These are phyloP conservation scores for Drosophila pseudoananassae DNA, from an alignment of 1,140 invertebrate species.

Conservation along the genomic window DNA sequence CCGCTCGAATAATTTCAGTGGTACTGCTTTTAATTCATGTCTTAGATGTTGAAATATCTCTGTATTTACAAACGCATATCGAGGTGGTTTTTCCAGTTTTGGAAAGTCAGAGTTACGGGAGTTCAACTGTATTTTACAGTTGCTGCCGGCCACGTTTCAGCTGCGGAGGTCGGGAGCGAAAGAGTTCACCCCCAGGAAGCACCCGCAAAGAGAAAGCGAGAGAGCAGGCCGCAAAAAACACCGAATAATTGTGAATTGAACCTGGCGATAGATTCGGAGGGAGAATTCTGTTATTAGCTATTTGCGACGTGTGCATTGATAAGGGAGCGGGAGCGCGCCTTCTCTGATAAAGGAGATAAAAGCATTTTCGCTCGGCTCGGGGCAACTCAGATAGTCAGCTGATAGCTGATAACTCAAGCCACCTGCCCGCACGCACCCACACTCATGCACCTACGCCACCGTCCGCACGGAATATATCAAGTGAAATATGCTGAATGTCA, in stretches of 20 bases:
- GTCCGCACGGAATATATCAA: slow-evolving; percentile 10
- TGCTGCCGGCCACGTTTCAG: slow-evolving; percentile 19
- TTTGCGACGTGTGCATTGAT: slow-evolving; percentile 54
- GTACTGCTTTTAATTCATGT: too few relatives aligned
- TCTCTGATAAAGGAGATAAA: slow-evolving; percentile 39
- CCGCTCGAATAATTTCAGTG: too few relatives aligned
- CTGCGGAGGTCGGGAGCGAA: neutral
- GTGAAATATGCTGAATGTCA: slow-evolving; percentile 32
- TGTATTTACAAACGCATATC: neutral
- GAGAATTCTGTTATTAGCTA: slow-evolving; percentile 36
- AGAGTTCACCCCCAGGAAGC: neutral
- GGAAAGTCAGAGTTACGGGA: neutral
- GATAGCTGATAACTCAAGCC: slow-evolving; percentile 14
- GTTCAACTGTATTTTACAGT: slow-evolving; percentile 24
- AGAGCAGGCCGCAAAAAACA: slow-evolving; percentile 9
- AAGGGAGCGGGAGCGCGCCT: slow-evolving; percentile 1
- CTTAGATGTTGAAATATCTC: neutral
- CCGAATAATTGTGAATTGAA: slow-evolving; percentile 23
- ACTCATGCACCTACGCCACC: neutral
- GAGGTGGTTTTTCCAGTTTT: slow-evolving; percentile 19
- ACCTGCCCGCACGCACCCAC: neutral
- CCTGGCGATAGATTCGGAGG: slow-evolving; percentile 7
- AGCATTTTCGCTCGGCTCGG: slow-evolving; percentile 11
- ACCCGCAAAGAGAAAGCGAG: slow-evolving; percentile 9
- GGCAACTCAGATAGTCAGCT: slow-evolving; percentile 49